phyloP scores from a whole-genome alignment of 2,797 vertebrate species.

The Nyctalus aviator region DNA sequence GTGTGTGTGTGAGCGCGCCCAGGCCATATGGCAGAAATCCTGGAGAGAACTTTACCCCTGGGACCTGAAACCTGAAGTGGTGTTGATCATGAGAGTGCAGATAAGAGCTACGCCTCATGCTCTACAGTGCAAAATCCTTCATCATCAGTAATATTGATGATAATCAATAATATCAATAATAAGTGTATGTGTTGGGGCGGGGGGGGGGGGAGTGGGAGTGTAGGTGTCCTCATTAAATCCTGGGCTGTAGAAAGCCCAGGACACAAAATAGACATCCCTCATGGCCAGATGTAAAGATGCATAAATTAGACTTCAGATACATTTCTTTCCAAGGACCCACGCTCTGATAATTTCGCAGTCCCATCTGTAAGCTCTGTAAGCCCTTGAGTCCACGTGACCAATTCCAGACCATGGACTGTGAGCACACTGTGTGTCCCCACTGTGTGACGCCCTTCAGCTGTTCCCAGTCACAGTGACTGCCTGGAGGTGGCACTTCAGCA shows the following conservation, averaged over 20 bases:
- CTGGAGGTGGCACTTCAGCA: not conserved
- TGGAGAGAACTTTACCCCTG: not conserved
- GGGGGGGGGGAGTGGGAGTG: accelerated
- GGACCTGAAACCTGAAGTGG: not conserved
- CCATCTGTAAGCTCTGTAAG: too few species aligned
- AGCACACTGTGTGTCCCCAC: not conserved
- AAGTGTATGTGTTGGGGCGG: not conserved
- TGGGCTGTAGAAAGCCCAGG: not conserved
- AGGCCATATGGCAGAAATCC: not conserved
- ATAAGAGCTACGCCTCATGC: not conserved
- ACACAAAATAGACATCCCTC: not conserved
- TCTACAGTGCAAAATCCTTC: not conserved
- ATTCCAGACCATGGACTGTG: not conserved
- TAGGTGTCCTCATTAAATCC: not conserved
- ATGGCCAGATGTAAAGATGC: not conserved
- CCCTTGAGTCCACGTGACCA: not conserved
- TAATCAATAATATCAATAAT: not conserved
- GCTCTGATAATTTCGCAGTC: not conserved
- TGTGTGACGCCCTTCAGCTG: not conserved
- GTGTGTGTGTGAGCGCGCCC: not conserved
- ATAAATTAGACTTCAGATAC: not conserved
- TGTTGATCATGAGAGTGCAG: not conserved
- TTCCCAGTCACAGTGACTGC: too few species aligned
- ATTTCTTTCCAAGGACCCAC: not conserved
- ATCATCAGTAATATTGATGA: not conserved